Percentiles rank a stretch among this genome's conserved stretches.
phyloP scores from a whole-genome alignment of 2,113 vertebrate species.

The Fulica atra region DNA sequence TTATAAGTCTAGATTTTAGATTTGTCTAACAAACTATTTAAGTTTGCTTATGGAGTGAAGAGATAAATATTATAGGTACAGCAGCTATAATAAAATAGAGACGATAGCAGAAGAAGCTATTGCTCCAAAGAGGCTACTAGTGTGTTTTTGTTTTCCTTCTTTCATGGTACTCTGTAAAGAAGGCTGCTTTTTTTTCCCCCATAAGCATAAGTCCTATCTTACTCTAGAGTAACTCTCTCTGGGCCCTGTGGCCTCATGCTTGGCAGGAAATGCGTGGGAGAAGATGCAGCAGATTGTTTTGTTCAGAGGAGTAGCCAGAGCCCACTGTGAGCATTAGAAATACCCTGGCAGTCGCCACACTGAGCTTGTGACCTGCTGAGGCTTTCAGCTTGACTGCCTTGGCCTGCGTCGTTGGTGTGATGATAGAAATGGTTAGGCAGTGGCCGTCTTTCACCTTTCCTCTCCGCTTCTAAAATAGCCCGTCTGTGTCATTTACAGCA shows the following conservation, averaged over 20 bases:
- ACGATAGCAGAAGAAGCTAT: neutral
- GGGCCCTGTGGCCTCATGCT: neutral
- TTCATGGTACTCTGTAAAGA: neutral
- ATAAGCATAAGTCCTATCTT: too few species aligned
- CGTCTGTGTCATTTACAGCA: neutral
- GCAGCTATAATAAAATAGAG: neutral
- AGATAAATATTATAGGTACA: neutral
- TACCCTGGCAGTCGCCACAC: neutral
- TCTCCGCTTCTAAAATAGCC: neutral
- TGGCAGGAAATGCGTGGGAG: conserved; percentile 42
- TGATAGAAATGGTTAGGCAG: neutral
- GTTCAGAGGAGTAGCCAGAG: neutral
- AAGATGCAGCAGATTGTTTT: conserved; percentile 19
- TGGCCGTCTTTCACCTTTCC: neutral
- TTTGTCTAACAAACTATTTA: neutral
- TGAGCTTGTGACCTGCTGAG: neutral
- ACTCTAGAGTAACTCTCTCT: neutral
- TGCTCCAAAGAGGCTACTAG: neutral
- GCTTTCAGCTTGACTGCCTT: neutral
- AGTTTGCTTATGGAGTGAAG: neutral
- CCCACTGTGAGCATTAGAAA: neutral
- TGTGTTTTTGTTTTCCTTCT: neutral
- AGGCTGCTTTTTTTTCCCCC: neutral
- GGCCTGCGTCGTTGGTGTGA: neutral
- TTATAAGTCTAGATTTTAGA: neutral